phyloP scores from a whole-genome alignment of 2,797 vertebrate genomes.

The Epinephelus awoara region DNA sequence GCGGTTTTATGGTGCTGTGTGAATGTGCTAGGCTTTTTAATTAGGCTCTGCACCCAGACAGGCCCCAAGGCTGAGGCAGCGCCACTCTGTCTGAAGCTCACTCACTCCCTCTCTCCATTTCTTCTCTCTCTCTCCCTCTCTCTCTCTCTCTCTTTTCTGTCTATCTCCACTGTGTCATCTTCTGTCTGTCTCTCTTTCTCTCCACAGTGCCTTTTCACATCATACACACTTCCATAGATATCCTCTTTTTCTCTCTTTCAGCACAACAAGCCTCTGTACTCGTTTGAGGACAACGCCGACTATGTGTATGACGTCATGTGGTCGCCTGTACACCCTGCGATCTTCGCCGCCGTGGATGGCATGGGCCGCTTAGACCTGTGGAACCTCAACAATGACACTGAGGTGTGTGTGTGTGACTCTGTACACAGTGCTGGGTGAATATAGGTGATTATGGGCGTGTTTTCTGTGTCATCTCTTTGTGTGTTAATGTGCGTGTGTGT shows the following conservation, averaged over 20 bases:
- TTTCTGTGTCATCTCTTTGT: constrained; percentile 45
- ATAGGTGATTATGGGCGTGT: constrained; percentile 45
- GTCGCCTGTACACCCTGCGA: constrained; percentile 95
- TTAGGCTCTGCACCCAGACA: constrained; percentile 95
- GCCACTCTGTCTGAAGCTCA: constrained; percentile 89
- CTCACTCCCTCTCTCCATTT: constrained; percentile 89
- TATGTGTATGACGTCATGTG: constrained; percentile 98
- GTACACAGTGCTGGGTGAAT: constrained; percentile 3
- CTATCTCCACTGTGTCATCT: constrained; percentile 69
- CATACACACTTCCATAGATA: constrained; percentile 22
- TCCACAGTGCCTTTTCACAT: constrained; percentile 35
- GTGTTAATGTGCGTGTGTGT: constrained; percentile 49
- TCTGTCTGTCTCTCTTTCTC: constrained; percentile 41
- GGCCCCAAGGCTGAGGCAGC: constrained; percentile 96
- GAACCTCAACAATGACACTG: constrained; percentile 98
- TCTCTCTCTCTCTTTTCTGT: constrained; percentile 47
- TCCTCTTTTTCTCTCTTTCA: constrained; percentile 69
- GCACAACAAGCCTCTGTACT: constrained; percentile 99
- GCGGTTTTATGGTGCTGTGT: constrained; percentile 95
- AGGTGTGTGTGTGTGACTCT: constrained; percentile 83
- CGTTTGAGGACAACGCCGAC: constrained; percentile 98
- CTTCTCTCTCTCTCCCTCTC: constrained; percentile 74
- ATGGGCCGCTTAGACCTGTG: constrained; percentile 98
- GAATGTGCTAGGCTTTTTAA: constrained; percentile 98
- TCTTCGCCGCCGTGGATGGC: constrained; percentile 96